phyloP scores from a whole-genome alignment of 2,797 vertebrate species.

The Brachyrhaphis roseni region DNA sequence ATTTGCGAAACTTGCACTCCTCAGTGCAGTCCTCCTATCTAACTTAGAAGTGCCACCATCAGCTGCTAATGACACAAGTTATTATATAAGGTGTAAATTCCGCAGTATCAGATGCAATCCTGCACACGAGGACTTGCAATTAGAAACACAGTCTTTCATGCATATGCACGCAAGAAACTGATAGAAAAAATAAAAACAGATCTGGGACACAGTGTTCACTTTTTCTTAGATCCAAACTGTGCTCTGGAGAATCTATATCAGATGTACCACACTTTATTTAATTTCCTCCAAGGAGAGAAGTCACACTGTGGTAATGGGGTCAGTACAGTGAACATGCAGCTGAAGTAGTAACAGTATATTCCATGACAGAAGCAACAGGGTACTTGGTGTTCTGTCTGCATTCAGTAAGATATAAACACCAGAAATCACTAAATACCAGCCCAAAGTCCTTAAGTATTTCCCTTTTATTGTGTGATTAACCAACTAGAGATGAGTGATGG shows the following conservation, averaged over 20 bases:
- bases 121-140: conserved; percentile 26
- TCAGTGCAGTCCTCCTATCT: background rate
- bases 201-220: conserved; percentile 14
- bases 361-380: conserved; percentile 19
- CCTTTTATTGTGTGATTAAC: background rate
- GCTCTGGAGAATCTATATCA: conserved; percentile 54
- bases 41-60: background rate
- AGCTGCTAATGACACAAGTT: conserved; percentile 6
- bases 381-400: conserved; percentile 14
- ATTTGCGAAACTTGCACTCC: background rate
- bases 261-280: conserved; percentile 62
- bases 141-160: conserved; percentile 21
- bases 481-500: background rate
- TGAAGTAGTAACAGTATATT: conserved; percentile 30
- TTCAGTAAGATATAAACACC: conserved; percentile 23
- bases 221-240: conserved; percentile 22
- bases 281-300: conserved; percentile 42
- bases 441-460: conserved; percentile 3
- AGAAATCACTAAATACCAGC: conserved; percentile 4
- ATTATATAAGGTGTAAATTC: conserved; percentile 4
- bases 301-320: conserved; percentile 25
- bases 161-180: conserved; percentile 29
- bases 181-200: conserved; percentile 23
- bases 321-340: conserved; percentile 27
- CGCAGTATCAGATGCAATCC: conserved; percentile 17